Evolutionary conservation across 1,140 invertebrate species (phyloP), one percentile per base, ranked within the genome.

Genomic region (Nasonia giraulti): DNA sequence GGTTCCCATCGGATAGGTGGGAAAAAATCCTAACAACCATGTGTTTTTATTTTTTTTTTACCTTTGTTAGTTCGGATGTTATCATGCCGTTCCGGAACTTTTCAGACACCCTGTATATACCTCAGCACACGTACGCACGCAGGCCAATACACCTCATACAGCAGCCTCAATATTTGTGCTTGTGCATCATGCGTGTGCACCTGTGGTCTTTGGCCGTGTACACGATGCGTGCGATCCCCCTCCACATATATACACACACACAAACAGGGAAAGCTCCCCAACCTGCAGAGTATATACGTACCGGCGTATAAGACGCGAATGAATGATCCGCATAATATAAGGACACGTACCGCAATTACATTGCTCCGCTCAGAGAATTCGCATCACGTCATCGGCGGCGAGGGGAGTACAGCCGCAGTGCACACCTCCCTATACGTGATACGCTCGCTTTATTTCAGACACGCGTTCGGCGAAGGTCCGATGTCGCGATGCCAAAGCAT

Each of bases 321-420:
- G 71, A 31, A 47, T 73, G 82, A 20, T 76, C 40, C 73, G 80
- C 80, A 55, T 81, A 81, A 87, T 75, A 55, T 81, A 81, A 87
- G 66, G 77, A 37, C 81, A 85, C 85, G 86, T 83, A 87, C 82
- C 20, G 84, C 69, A 87, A 87, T 87, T 87, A 85, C 78, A 87
- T 77, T 82, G 44, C 55, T 5, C 40, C 31, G 47, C 44, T 27
- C 44, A 31, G 86, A 83, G 74, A 78, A 87, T 85, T 84, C 86
- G 84, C 69, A 68, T 87, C 86, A 87, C 87, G 87, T 87, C 79
- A 87, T 76, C 33, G 73, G 11, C 20, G 6, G 55, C 20, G 55
- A 62, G 44, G 79, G 23, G 14, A 27, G 17, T 14, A 27, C n/a
- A 20, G 79, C 66, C 66, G 66, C 4, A 55, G 44, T 74, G 62